phyloP scores from a whole-genome alignment of 1,140 invertebrate genomes.

The Temnothorax longispinosus region DNA sequence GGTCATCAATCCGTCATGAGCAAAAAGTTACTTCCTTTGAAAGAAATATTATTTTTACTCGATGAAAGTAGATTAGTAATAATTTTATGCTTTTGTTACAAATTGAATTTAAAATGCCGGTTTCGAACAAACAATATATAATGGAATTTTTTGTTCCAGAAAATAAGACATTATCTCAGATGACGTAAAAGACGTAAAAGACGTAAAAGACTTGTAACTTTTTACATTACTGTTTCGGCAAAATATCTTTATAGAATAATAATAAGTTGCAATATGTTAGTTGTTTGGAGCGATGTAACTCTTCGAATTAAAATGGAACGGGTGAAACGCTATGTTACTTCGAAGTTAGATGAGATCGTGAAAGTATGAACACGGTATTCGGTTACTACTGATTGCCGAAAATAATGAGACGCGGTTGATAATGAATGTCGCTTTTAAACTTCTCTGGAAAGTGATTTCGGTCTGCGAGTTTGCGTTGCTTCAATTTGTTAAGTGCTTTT shows the following conservation, averaged over 20 bases:
- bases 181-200: not conserved
- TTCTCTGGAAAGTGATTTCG: not conserved
- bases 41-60: not conserved
- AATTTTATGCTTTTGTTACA: not conserved
- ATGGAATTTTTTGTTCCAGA: not conserved
- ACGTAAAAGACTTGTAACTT: not conserved
- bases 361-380: not conserved
- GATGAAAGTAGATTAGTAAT: not conserved
- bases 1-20: not conserved
- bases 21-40: not conserved
- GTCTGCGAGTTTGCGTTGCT: not conserved
- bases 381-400: slow-evolving; percentile 4
- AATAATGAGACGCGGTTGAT: slow-evolving; percentile 3
- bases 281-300: not conserved
- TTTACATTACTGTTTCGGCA: not conserved
- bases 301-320: not conserved
- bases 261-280: not conserved
- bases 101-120: not conserved
- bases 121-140: not conserved
- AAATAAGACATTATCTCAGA: not conserved
- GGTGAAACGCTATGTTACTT: too few species aligned
- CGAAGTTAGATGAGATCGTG: not conserved
- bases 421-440: slow-evolving; percentile 11
- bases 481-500: slow-evolving; percentile 49
- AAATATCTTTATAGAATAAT: not conserved